Evolutionary conservation across 2,113 vertebrate species (phyloP).

Genomic region (Toxostoma redivivum): DNA sequence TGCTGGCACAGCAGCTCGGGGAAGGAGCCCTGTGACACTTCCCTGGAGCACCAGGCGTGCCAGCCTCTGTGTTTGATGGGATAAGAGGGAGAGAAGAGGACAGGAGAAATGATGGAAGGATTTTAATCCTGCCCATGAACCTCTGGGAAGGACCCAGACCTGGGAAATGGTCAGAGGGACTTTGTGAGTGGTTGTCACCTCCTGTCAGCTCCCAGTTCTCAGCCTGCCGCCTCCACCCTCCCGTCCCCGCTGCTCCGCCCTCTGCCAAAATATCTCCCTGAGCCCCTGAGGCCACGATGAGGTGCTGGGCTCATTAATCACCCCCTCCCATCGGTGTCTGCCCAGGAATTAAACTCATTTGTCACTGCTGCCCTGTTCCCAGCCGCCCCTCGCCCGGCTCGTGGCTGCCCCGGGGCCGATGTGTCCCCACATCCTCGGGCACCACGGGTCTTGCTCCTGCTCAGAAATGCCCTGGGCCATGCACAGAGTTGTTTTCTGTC

Average conservation of each 20-base stretch:
- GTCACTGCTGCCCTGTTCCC: constrained; percentile 4
- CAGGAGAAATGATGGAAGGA: background rate
- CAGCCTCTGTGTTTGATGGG: background rate
- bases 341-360: constrained; percentile 44
- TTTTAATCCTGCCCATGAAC: background rate
- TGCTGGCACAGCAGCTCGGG: background rate
- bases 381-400: background rate
- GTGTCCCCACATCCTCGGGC: background rate
- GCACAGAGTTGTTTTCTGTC: background rate
- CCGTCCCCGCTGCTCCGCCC: background rate
- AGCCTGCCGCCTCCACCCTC: background rate
- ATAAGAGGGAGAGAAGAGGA: background rate
- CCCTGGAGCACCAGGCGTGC: accelerated
- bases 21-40: background rate
- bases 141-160: background rate
- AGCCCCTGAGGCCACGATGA: background rate
- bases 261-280: background rate
- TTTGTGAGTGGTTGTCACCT: accelerated
- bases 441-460: background rate
- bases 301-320: constrained; percentile 35
- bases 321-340: background rate
- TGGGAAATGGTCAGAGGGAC: background rate
- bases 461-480: background rate
- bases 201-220: background rate
- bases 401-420: accelerated